Conservation (phyloP, 2,888 invertebrate genomes). For the Thecophora atra region DNA sequence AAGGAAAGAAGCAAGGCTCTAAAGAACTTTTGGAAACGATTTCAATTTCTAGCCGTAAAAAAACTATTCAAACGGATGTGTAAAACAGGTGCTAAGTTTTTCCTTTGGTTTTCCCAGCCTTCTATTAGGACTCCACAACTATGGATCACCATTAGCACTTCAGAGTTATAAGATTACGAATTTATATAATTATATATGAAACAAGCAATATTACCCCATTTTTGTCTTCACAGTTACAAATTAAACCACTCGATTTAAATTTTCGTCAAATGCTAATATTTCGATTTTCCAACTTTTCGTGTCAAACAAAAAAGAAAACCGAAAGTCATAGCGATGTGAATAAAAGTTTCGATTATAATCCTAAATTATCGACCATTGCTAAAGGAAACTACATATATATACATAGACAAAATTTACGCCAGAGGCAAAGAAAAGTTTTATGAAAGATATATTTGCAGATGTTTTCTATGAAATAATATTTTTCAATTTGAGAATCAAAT, state of each 20-base stretch:
- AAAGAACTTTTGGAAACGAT: neutral
- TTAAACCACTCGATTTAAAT: conserved; percentile 2
- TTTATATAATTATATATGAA: neutral
- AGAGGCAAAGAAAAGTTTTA: too few species aligned
- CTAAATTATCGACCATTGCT: neutral
- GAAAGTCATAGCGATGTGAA: conserved; percentile 2
- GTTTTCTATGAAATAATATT: too few species aligned
- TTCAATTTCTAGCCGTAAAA: neutral
- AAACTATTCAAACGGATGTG: neutral
- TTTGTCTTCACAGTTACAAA: conserved; percentile 8
- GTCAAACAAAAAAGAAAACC: conserved; percentile 43
- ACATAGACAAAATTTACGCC: too few species aligned
- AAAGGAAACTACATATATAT: too few species aligned
- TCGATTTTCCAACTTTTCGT: conserved; percentile 48
- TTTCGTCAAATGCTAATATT: conserved; percentile 31
- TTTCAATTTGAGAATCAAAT: too few species aligned
- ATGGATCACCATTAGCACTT: neutral
- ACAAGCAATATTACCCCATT: conserved; percentile 25
- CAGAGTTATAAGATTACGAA: neutral
- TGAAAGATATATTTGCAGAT: too few species aligned
- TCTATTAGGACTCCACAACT: neutral
- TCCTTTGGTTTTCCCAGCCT: neutral
- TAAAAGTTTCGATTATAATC: neutral
- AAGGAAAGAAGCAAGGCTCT: too few species aligned
- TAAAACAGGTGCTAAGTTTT: too few species aligned